Conservation (phyloP, 37 sponge, comb jelly and placozoan genomes). For the Oscarella lobularis region DNA sequence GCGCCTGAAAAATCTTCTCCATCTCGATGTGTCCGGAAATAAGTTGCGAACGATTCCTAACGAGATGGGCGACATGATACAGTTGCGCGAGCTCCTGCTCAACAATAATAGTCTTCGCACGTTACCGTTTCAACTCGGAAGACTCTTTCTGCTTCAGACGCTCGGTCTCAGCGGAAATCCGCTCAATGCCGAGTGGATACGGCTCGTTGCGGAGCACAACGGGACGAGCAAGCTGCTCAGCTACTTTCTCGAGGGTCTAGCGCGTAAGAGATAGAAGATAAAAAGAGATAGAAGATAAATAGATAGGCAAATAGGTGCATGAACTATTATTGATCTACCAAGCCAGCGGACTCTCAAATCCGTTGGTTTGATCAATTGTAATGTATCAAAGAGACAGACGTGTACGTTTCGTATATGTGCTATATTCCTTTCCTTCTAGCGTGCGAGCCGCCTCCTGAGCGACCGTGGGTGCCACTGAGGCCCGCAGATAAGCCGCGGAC, state of each 20-base stretch:
- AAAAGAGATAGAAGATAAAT: not conserved
- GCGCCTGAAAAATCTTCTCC: slow-evolving; percentile 38
- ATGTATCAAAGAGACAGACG: too few relatives aligned
- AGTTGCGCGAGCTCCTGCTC: slow-evolving; percentile 77
- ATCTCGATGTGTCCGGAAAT: slow-evolving; percentile 86
- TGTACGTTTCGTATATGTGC: too few relatives aligned
- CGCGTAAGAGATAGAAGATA: slow-evolving; percentile 13
- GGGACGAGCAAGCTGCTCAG: slow-evolving; percentile 71
- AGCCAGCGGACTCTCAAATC: too few relatives aligned
- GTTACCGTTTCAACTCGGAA: slow-evolving; percentile 86
- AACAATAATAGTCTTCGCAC: slow-evolving; percentile 70
- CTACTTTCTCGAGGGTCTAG: slow-evolving; percentile 79
- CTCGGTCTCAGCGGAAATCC: slow-evolving; percentile 57
- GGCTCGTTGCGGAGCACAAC: slow-evolving; percentile 55
- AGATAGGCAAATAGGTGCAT: not conserved
- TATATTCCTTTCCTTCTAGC: too few relatives aligned
- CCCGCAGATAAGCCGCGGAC: too few relatives aligned
- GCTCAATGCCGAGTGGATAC: slow-evolving; percentile 47
- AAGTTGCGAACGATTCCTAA: slow-evolving; percentile 77
- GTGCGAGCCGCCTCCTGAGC: too few relatives aligned
- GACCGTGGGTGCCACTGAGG: too few relatives aligned
- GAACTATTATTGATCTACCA: too few relatives aligned
- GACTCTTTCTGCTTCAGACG: slow-evolving; percentile 64
- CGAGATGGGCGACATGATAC: slow-evolving; percentile 88
- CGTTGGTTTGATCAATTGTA: too few relatives aligned